Evolutionary conservation across 1,140 invertebrate genomes (phyloP).

Genomic region (Microplitis mediator): DNA sequence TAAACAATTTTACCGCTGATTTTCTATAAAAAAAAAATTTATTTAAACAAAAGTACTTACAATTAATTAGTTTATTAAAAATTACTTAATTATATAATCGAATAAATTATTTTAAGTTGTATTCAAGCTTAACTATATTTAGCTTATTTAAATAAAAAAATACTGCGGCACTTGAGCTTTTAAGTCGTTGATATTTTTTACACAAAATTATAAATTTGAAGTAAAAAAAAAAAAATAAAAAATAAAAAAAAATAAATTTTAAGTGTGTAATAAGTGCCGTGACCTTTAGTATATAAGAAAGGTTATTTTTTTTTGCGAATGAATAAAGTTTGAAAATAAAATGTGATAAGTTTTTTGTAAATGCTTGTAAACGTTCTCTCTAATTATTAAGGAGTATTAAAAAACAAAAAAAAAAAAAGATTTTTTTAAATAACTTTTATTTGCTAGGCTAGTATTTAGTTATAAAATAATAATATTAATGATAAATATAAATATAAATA

Average conservation of each 20-base stretch:
- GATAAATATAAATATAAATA: no score
- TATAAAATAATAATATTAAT: conserved; percentile 24
- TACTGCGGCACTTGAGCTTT: background rate
- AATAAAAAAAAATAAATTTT: background rate
- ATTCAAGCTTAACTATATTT: no score
- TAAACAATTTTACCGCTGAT: no score
- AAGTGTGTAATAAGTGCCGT: conserved; percentile 27
- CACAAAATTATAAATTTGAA: background rate
- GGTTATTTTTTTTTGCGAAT: conserved; percentile 16
- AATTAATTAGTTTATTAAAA: no score
- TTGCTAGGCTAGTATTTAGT: background rate
- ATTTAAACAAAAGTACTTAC: no score
- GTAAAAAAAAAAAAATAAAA: conserved; percentile 8
- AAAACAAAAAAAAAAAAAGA: no score
- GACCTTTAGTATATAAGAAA: conserved; percentile 8
- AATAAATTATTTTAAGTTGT: no score
- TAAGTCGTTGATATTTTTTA: background rate
- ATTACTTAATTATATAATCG: no score
- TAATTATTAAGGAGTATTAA: conserved; percentile 51
- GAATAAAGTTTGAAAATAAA: conserved; percentile 40
- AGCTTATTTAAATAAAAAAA: no score
- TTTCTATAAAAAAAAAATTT: no score
- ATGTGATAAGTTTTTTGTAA: conserved; percentile 65
- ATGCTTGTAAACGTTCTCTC: conserved; percentile 63
- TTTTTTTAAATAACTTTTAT: background rate